Conservation (phyloP, 2,113 vertebrate genomes). For the Ascaphus truei region DNA sequence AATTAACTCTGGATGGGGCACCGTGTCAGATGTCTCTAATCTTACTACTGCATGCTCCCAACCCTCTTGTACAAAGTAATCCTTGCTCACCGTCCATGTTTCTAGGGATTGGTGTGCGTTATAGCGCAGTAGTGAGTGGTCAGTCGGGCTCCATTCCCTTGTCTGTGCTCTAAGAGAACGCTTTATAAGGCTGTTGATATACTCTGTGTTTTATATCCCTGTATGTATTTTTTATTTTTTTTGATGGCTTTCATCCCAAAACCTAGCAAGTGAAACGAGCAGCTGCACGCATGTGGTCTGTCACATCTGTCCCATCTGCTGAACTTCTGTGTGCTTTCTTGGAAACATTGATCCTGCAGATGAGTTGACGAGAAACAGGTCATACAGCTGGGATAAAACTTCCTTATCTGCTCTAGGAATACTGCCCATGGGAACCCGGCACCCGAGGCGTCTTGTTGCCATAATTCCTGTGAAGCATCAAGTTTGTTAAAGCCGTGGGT, state of each 20-base stretch:
- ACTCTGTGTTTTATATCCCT: conserved; percentile 11
- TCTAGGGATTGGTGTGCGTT: too few relatives aligned
- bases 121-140: too few relatives aligned
- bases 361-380: conserved; percentile 25
- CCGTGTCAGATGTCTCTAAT: too few relatives aligned
- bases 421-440: not conserved
- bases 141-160: too few relatives aligned
- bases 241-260: conserved; percentile 19
- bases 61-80: too few relatives aligned
- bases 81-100: too few relatives aligned
- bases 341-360: conserved; percentile 28
- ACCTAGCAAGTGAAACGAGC: conserved; percentile 28
- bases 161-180: too few relatives aligned
- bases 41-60: too few relatives aligned
- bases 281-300: conserved; percentile 33
- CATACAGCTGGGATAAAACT: conserved; percentile 5
- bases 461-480: not conserved
- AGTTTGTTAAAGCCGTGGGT: too few relatives aligned
- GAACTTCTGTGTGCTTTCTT: conserved; percentile 31
- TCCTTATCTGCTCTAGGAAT: conserved; percentile 13
- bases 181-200: not conserved
- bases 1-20: too few relatives aligned
- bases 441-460: not conserved
- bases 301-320: conserved; percentile 30
- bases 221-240: conserved; percentile 22